phyloP scores from a whole-genome alignment of 2,888 invertebrate species.

The Teleiodes luculella region DNA sequence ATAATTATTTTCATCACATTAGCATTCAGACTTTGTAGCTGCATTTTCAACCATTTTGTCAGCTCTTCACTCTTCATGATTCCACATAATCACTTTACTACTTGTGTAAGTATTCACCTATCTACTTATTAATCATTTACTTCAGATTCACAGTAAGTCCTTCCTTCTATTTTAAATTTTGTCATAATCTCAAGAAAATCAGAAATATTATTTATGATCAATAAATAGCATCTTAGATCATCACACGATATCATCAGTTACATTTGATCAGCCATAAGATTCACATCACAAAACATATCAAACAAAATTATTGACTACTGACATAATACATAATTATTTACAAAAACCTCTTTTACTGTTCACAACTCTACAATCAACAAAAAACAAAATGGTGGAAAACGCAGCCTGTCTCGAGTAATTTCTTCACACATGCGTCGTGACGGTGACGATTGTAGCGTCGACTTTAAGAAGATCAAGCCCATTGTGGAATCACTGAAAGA shows the following conservation, averaged over 20 bases:
- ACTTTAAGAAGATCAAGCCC: conserved; percentile 83
- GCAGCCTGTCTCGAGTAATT: conserved; percentile 56
- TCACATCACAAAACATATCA: too few species aligned
- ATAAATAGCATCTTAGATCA: too few species aligned
- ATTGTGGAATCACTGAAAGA: conserved; percentile 81
- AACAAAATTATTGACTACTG: too few species aligned
- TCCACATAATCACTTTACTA: too few species aligned
- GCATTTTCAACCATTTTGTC: conserved; percentile 36
- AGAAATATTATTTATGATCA: too few species aligned
- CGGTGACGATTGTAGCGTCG: conserved; percentile 75
- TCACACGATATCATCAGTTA: neutral
- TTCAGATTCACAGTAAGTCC: too few species aligned
- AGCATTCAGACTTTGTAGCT: neutral
- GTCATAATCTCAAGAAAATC: neutral
- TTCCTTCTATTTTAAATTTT: too few species aligned
- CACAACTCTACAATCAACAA: conserved; percentile 4
- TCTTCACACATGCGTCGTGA: conserved; percentile 62
- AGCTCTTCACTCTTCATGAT: neutral
- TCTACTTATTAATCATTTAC: neutral
- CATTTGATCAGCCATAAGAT: neutral
- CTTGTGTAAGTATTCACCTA: neutral
- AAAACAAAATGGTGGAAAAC: conserved; percentile 38
- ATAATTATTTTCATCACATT: too few species aligned
- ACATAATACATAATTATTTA: neutral
- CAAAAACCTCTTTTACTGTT: neutral